These are phyloP conservation scores for Actinopyga echinites DNA, from an alignment of 53 echinoderm and acorn worm genomes.

Conservation along the genomic window DNA sequence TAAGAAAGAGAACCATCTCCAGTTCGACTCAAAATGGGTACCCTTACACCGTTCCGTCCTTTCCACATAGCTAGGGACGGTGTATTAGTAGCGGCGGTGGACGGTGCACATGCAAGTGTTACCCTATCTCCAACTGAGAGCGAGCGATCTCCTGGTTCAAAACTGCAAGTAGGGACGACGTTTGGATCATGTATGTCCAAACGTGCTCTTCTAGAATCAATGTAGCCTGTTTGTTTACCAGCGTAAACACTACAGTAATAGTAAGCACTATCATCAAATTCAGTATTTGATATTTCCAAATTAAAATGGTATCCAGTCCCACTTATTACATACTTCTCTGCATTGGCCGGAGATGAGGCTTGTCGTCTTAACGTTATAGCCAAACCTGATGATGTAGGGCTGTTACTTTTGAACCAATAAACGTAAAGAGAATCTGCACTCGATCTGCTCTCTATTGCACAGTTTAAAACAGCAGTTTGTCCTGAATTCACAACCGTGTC, in stretches of 20 bases:
- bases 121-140: slow-evolving; percentile 3
- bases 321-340: background rate
- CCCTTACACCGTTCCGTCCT: background rate
- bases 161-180: background rate
- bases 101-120: background rate
- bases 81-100: too few species aligned
- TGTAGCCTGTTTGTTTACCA: background rate
- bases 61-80: slow-evolving; percentile 2
- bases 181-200: slow-evolving; percentile 1
- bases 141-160: background rate
- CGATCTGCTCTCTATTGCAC: background rate
- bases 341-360: too few species aligned
- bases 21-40: background rate
- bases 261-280: background rate
- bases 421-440: background rate
- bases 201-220: background rate
- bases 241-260: background rate
- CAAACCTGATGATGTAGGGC: background rate
- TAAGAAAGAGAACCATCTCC: background rate
- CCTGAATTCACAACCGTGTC: background rate
- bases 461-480: background rate
- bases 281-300: background rate
- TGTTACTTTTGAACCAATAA: background rate
- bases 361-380: background rate
- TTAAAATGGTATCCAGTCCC: slow-evolving; percentile 1